Base-by-base conservation (phyloP, 2,113 vertebrate genomes). In the Taurulus bubalis region DNA sequence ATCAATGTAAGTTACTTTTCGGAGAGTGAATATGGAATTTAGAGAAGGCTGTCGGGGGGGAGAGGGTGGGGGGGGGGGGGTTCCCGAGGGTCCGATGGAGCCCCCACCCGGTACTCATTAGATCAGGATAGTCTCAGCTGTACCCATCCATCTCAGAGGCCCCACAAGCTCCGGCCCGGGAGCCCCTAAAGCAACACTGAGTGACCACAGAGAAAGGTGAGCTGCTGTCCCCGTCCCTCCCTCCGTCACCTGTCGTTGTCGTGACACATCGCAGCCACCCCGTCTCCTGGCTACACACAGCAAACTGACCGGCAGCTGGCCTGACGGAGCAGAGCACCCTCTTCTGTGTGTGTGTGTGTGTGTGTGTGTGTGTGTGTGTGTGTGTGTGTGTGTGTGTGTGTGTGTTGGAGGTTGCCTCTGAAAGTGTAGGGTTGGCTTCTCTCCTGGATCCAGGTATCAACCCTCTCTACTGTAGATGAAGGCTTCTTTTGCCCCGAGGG, bases 121-220 rank as follows among this genome's bases (percentile, higher is more conserved):
- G 77, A 86, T 86, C 79, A 53, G 71, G 64, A 81, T 55, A 3
- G 11, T 67, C 64, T 87, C 91, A 90, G 91, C 85, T 92, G 89
- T 66, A 82, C 51, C 71, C 71, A 75, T 92, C 89, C 77, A 59
- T 92, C 87, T 88, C 30, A 49, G 76, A 42, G 85, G 75, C 71
- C 71, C 81, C 28, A 1, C 38, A 40, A 77, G 62, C 32, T 0
- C 14, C 6, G 64, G 60, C 26, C 69, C 28, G 16, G 66, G 63
- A 75, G 77, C 71, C 80, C 75, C 76, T 68, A 74, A 85, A 80
- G 47, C 70, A 86, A 82, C 72, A 82, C 45, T 8, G 38, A n/a
- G 18, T 16, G 60, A 65, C 55, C 75, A 24, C 38, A 63, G 62
- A 66, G 86, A 85, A 88, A 87, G 68, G 77, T 83, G 77, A 89